phyloP scores from a whole-genome alignment of 2,797 vertebrate species.

The Hoplostethus atlanticus region DNA sequence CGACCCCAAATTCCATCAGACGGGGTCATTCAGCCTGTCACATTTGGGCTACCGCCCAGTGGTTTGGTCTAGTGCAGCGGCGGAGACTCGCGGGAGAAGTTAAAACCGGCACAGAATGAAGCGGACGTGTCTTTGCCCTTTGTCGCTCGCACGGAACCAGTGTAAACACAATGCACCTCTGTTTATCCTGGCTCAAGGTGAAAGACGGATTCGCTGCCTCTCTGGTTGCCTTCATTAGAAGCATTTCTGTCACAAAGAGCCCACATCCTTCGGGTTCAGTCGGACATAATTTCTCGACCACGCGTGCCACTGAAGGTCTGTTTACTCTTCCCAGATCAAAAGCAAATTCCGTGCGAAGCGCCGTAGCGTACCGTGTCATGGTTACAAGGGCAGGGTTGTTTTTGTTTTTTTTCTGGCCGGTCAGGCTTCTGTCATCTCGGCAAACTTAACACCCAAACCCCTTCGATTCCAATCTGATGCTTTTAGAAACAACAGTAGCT shows the following conservation, averaged over 20 bases:
- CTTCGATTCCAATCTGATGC: no score
- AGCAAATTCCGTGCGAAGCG: slow-evolving; percentile 41
- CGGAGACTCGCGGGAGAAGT: slow-evolving; percentile 9
- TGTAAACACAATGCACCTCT: slow-evolving; percentile 57
- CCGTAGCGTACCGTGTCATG: slow-evolving; percentile 25
- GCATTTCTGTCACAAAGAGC: slow-evolving; percentile 57
- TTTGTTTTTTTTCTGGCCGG: no score
- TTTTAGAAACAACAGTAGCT: no score
- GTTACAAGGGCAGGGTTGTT: slow-evolving; percentile 10
- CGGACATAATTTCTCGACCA: slow-evolving; percentile 63
- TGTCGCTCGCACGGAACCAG: slow-evolving; percentile 44
- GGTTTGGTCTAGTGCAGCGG: neutral
- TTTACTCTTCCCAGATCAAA: slow-evolving; percentile 59
- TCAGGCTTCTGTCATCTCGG: no score
- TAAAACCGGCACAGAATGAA: slow-evolving; percentile 14
- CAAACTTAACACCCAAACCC: no score
- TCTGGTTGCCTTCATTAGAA: slow-evolving; percentile 59
- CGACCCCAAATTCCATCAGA: neutral
- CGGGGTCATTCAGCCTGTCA: neutral
- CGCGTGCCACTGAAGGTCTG: slow-evolving; percentile 64
- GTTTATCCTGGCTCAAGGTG: slow-evolving; percentile 65
- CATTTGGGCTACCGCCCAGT: neutral
- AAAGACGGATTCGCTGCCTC: slow-evolving; percentile 52
- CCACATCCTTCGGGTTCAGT: slow-evolving; percentile 50
- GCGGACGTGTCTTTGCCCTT: slow-evolving; percentile 35